Conservation (phyloP, 2,797 vertebrate species). For the Sarcophilus harrisii region DNA sequence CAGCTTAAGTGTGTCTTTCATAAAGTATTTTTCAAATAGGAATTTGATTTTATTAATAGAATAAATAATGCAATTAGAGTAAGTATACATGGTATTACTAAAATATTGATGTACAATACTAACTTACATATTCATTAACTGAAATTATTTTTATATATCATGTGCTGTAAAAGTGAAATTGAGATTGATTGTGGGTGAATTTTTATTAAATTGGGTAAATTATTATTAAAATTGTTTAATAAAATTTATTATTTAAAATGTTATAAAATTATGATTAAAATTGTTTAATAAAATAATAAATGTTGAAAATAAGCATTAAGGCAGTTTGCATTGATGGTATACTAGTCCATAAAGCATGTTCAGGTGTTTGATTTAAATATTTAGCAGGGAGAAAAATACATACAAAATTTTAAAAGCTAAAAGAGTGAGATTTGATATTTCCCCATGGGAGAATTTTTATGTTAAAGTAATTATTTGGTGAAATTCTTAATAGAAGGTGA, state of each 20-base stretch:
- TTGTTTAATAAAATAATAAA: not conserved
- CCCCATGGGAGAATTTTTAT: not conserved
- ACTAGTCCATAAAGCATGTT: not conserved
- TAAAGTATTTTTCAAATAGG: not conserved
- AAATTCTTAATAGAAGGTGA: not conserved
- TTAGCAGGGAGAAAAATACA: not conserved
- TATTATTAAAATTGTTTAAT: no score
- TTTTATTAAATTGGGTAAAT: no score
- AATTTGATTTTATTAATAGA: not conserved
- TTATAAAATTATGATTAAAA: no score
- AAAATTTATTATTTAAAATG: no score
- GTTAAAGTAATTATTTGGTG: not conserved
- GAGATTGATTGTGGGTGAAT: not conserved
- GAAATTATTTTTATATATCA: not conserved
- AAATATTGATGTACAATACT: not conserved
- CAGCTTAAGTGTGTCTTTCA: not conserved
- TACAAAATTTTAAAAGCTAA: not conserved
- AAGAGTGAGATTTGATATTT: not conserved
- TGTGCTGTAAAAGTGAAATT: not conserved
- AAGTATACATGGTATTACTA: not conserved
- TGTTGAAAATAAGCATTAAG: not conserved
- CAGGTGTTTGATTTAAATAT: constrained; percentile 1
- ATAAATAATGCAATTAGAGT: not conserved
- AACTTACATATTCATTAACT: constrained; percentile 1
- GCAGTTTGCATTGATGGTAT: not conserved